Evolutionary conservation across 2,888 invertebrate genomes (phyloP), one percentile per base, ranked within the genome.

Genomic region (Trissonchulus latispiculum): DNA sequence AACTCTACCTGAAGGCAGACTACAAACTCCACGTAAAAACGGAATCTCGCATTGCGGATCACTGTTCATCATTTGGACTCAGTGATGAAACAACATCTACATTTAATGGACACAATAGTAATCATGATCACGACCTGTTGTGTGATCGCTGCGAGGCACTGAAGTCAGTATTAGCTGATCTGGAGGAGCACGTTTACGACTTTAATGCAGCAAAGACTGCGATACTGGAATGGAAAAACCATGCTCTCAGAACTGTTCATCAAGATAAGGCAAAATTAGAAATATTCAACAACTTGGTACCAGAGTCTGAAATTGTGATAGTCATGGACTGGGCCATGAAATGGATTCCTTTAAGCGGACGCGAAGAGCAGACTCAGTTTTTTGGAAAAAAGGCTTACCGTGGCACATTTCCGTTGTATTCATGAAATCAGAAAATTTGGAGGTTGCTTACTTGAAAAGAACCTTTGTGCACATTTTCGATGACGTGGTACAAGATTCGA

Each of bases 301-400:
- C 32, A 28, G 35, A 68, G 2, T 8, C 2, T 3, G 36, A 68
- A 15, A 35, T 68, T 8, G 29, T 29, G 33, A 15, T 68, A 2
- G 29, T 28, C 3, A 29, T 68, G 35, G 68, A 68, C 32, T 68
- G 68, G 68, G 36, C 68, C 32, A 68, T 68, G 68, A 68, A 68
- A 33, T 35, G 31, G 68, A 15, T 48, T 8, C 48, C 48, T 8
- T 15, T 48, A 15, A 48, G 48, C 23, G 48, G 48, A 8, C 48
- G 48, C 48, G 48, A 48, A 48, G 48, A 48, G 48, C 48, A 48
- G 48, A 23, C 48, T 15, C 8, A 48, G 48, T 48, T 48, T 48
- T 48, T 15, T 48, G 48, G 48, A 23, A 48, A 48, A 48, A 8
- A 8, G 48, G 48, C 8, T 23, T 48, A 15, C 48, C 48, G 48